A percentile compares a stretch with the other conserved stretches of the same genome.
These are phyloP conservation scores for Pachyrhynchus sulphureomaculatus DNA, from an alignment of 1,140 invertebrate species.

Conservation along the genomic window DNA sequence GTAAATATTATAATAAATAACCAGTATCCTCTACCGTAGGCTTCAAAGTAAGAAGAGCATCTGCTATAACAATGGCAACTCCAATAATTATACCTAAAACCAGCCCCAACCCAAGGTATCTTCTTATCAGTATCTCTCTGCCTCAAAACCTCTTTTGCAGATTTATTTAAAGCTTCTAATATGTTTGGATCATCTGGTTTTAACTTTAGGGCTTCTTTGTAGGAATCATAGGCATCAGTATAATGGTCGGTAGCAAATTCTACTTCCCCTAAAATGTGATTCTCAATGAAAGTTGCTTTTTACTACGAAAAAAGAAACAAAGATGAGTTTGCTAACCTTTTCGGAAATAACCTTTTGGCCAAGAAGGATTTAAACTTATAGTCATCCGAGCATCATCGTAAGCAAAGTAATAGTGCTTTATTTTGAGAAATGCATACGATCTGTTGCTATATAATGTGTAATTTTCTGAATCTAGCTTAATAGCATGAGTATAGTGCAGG, in stretches of 20 bases:
- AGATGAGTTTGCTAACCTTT: constrained; percentile 54
- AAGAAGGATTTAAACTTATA: constrained; percentile 72
- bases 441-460: constrained; percentile 76
- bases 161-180: constrained; percentile 63
- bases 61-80: constrained; percentile 68
- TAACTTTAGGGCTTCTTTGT: constrained; percentile 65
- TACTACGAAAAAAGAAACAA: background rate
- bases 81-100: constrained; percentile 72
- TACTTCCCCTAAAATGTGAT: constrained; percentile 57
- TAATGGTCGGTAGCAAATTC: constrained; percentile 70
- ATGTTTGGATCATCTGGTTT: constrained; percentile 70
- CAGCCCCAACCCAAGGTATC: constrained; percentile 74
- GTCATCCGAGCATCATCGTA: constrained; percentile 76
- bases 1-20: no score
- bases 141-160: constrained; percentile 62
- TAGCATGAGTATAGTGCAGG: constrained; percentile 76
- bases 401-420: constrained; percentile 75
- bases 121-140: constrained; percentile 66
- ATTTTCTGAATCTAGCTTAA: constrained; percentile 73
- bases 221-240: constrained; percentile 70
- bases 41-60: constrained; percentile 66
- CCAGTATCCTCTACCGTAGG: constrained; percentile 73
- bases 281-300: background rate
- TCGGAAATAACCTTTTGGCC: constrained; percentile 83
- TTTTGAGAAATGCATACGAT: constrained; percentile 75